Base-by-base conservation (phyloP, 1,140 invertebrate species). In the Latrodectus geometricus region DNA sequence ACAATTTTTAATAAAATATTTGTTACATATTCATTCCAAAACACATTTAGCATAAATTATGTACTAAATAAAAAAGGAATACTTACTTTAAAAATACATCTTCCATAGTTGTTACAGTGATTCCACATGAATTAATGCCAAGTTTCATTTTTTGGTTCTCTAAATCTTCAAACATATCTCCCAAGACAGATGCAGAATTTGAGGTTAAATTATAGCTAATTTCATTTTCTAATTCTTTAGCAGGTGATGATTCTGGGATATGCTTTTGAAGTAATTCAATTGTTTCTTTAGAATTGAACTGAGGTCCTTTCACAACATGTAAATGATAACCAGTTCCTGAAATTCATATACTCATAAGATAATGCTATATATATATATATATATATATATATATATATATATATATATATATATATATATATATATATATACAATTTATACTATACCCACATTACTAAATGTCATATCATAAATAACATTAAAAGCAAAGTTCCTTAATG, bases 21-120 rank as follows among this genome's bases (percentile, higher is more conserved):
- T 35, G 35, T 35, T 5, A 35, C 2, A 35, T 35, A 35, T 35
- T 35, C 35, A 35, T 35, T 35, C 5, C 5, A 35, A 35, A 35
- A 35, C 5, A 35, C 5, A 35, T 35, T 35, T 35, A 35, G 5
- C 5, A 35, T 61, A 61, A 61, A 61, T 61, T 61, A 61, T 61
- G 2, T 61, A 61, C 35, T n/a, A n/a, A n/a, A n/a, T n/a, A n/a
- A 61, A 8, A 61, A 48, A 74, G 15, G 72, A 54, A 72, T 17
- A 80, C 61, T 69, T 68, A 82, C 95, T 94, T 95, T 20, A 97
- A 90, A 90, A 97, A 97, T 12, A 97, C 96, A 91, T 97, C 95
- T 90, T 97, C 96, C 89, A 97, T 92, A 0, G 96, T 96, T 11
- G 95, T 95, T 3, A 95, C 93, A 0, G 95, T 95, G 0, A 96